Evolutionary conservation across 1,140 invertebrate species (phyloP), one percentile per base, ranked within the genome.

Genomic region (Ooceraea biroi): DNA sequence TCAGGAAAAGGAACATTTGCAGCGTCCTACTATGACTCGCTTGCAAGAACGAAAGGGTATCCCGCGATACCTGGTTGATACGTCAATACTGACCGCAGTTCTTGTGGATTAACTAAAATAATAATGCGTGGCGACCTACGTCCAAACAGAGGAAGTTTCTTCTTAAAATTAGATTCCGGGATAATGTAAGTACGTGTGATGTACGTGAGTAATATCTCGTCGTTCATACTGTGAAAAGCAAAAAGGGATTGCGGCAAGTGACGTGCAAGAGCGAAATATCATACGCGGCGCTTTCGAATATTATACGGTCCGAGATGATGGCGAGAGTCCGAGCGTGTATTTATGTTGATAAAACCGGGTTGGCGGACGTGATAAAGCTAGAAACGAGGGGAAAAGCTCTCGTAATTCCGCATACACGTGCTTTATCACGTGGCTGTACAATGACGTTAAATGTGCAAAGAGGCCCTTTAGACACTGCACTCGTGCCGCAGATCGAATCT

Each of bases 131-230:
- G 36, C 8, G 27, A 66, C 8, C 65, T 46, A n/a, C 68, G n/a
- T 0, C 17, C 1, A 12, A 19, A 7, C 8, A 12, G n/a, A 3
- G 22, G 52, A 17, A 27, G 76, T 12, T 69, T 36, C 52, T 52
- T n/a, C 30, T 77, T 44, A 71, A 80, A 80, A 71, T 78, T 78
- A 78, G 57, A 78, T 46, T 17, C 50, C 36, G 30, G 52, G 8
- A 8, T 17, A 55, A 55, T 22, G 46, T 11, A 14, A 36, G 36
- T 36, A 36, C 36, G 36, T 7, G 44, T 36, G 44, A n/a, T 10
- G 1, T 14, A 27, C 44, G n/a, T 36, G 27, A 3, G 8, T 36
- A n/a, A 36, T 57, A 69, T 30, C 41, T 46, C 41, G 41, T 27
- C 17, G 52, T 41, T 58, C 57, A 11, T n/a, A 46, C 44, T 17